Percentiles rank a stretch among this genome's conserved stretches.
These are phyloP conservation scores for Mastacembelus armatus DNA, from an alignment of 2,797 vertebrate species.

Conservation along the genomic window DNA sequence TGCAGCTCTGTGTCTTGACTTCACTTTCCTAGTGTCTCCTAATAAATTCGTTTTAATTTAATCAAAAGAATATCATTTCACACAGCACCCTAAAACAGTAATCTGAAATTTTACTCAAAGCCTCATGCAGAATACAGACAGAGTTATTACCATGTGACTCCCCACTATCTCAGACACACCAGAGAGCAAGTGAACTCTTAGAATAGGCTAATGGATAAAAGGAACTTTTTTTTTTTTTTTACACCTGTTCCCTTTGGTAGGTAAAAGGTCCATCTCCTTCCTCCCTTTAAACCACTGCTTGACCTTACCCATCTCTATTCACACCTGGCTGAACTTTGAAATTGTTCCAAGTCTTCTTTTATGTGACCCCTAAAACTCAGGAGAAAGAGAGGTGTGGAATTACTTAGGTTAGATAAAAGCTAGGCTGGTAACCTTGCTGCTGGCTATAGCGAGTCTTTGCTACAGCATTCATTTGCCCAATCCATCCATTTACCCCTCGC, in stretches of 20 bases:
- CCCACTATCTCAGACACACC: conserved; percentile 4
- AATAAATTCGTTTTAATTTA: background rate
- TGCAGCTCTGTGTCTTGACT: background rate
- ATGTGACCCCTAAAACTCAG: conserved; percentile 45
- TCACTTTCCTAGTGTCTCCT: background rate
- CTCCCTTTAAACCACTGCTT: conserved; percentile 62
- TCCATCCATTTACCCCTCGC: conserved; percentile 3
- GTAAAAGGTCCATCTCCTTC: conserved; percentile 58
- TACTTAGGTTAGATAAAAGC: conserved; percentile 56
- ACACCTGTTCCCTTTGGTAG: conserved; percentile 38
- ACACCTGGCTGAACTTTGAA: conserved; percentile 67
- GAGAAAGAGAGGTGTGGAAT: conserved; percentile 38
- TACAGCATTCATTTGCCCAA: conserved; percentile 7
- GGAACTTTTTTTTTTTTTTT: conserved; percentile 38
- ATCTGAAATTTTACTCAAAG: conserved; percentile 10
- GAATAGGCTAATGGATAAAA: conserved; percentile 51
- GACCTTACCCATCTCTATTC: conserved; percentile 68
- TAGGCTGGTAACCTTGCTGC: conserved; percentile 40
- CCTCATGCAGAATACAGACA: background rate
- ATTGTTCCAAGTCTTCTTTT: conserved; percentile 61
- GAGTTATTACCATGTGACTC: background rate
- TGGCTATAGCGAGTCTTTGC: conserved; percentile 13
- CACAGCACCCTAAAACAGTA: background rate
- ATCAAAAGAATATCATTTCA: background rate
- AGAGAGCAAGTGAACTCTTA: conserved; percentile 43